Conservation (phyloP, 1,140 invertebrate species). For the Dendrolimus kikuchii region DNA sequence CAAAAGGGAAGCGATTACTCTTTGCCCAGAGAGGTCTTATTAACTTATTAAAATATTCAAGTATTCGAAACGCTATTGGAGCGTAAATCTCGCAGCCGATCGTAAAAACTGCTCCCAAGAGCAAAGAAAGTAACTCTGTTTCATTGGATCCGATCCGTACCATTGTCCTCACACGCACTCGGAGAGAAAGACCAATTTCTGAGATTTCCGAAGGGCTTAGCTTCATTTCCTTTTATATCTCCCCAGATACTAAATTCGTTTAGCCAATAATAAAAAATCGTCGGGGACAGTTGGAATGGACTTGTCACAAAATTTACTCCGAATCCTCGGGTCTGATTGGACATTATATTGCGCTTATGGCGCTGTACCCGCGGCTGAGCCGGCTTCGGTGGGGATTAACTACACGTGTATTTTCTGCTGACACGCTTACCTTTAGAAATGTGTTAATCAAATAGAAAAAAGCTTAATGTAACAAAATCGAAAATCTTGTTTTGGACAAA, state of each 20-base stretch:
- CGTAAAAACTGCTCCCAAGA: constrained; percentile 47
- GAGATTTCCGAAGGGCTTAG: constrained; percentile 67
- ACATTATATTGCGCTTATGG: constrained; percentile 34
- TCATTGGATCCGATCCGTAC: constrained; percentile 34
- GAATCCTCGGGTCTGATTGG: constrained; percentile 28
- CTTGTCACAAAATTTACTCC: constrained; percentile 47
- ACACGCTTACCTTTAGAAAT: neutral
- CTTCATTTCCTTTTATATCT: constrained; percentile 68
- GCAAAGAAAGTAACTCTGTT: constrained; percentile 39
- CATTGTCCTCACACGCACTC: constrained; percentile 57
- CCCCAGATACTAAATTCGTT: constrained; percentile 66
- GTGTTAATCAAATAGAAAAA: too few species aligned
- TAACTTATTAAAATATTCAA: constrained; percentile 46
- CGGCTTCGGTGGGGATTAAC: constrained; percentile 11
- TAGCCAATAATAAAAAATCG: constrained; percentile 63
- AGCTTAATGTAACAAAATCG: too few species aligned
- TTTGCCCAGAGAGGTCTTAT: constrained; percentile 17
- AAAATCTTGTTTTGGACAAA: too few species aligned
- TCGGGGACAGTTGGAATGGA: constrained; percentile 49
- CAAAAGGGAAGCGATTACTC: constrained; percentile 21
- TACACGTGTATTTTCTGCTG: neutral
- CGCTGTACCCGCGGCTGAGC: constrained; percentile 6
- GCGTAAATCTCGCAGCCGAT: constrained; percentile 49
- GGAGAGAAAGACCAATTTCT: constrained; percentile 61
- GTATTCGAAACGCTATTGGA: constrained; percentile 31